Percentiles rank a stretch among this genome's conserved stretches.
Conservation (phyloP, 2,797 vertebrate genomes). For the Taenioides sp. region DNA sequence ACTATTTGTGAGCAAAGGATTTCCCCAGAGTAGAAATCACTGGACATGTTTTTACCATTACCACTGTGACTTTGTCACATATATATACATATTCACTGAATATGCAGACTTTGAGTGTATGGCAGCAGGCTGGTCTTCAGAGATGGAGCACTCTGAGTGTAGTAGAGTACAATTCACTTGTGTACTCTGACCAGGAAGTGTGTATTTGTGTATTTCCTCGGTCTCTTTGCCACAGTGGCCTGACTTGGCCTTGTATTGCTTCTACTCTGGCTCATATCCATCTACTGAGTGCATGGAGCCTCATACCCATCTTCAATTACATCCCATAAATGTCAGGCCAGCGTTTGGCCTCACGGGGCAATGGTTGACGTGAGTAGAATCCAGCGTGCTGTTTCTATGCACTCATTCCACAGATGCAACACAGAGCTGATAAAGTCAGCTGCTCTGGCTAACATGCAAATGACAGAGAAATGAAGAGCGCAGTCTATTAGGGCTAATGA, state of each 20-base stretch:
- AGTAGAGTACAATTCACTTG: neutral
- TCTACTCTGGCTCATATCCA: constrained; percentile 27
- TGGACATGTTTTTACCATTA: too few relatives aligned
- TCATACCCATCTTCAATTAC: constrained; percentile 57
- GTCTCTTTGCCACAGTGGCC: constrained; percentile 12
- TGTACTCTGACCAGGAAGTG: neutral
- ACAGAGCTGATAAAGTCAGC: constrained; percentile 18
- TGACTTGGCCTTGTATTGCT: constrained; percentile 9
- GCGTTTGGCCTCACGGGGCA: constrained; percentile 36
- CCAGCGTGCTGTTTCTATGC: constrained; percentile 23
- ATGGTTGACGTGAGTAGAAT: constrained; percentile 43
- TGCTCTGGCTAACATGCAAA: constrained; percentile 15
- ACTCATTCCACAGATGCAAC: constrained; percentile 23
- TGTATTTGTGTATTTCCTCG: constrained; percentile 19
- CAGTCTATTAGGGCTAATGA: constrained; percentile 58
- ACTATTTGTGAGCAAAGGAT: too few relatives aligned
- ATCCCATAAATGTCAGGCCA: constrained; percentile 53
- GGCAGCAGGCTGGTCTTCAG: too few relatives aligned
- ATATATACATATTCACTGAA: too few relatives aligned
- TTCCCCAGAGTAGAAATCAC: too few relatives aligned
- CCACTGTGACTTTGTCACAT: too few relatives aligned
- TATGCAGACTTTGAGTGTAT: too few relatives aligned
- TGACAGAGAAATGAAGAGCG: constrained; percentile 43
- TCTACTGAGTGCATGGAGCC: constrained; percentile 34
- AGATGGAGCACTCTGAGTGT: neutral